phyloP scores from a whole-genome alignment of 2,113 vertebrate species.

The Montifringilla adamsi region DNA sequence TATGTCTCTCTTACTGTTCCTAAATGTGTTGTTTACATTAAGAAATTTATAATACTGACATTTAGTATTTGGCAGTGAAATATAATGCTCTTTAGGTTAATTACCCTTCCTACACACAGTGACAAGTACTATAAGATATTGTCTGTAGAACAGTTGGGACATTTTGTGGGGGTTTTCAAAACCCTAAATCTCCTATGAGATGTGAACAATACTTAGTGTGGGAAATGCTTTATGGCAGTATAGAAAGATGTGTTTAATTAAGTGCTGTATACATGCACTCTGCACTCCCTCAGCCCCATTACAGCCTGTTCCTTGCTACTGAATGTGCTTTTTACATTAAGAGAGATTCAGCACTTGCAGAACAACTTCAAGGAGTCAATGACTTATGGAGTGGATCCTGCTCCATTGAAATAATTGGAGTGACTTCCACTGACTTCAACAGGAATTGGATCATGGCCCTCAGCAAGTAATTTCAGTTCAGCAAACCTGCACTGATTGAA shows the following conservation, averaged over 20 bases:
- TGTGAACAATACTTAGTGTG: background rate
- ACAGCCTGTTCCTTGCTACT: background rate
- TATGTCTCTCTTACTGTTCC: background rate
- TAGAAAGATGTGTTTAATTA: slow-evolving; percentile 33
- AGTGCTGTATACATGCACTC: background rate
- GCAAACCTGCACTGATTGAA: background rate
- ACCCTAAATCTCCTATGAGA: slow-evolving; percentile 11
- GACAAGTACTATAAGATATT: slow-evolving; percentile 3
- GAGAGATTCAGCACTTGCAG: background rate
- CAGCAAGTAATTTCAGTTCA: slow-evolving; percentile 13
- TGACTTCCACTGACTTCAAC: slow-evolving; percentile 8
- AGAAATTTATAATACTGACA: slow-evolving; percentile 43
- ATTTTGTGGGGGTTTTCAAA: slow-evolving; percentile 32
- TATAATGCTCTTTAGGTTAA: slow-evolving; percentile 46
- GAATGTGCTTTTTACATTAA: background rate
- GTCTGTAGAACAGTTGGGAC: slow-evolving; percentile 14
- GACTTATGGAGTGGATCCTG: background rate
- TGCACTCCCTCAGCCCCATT: background rate
- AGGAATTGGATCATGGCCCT: background rate
- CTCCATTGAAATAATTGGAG: background rate
- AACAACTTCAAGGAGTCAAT: background rate
- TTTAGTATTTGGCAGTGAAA: slow-evolving; percentile 55
- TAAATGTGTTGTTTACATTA: slow-evolving; percentile 35
- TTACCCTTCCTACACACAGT: slow-evolving; percentile 30
- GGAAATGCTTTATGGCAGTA: slow-evolving; percentile 43